Base-by-base conservation (phyloP, 2,113 vertebrate genomes). In the Phaethon lepturus region DNA sequence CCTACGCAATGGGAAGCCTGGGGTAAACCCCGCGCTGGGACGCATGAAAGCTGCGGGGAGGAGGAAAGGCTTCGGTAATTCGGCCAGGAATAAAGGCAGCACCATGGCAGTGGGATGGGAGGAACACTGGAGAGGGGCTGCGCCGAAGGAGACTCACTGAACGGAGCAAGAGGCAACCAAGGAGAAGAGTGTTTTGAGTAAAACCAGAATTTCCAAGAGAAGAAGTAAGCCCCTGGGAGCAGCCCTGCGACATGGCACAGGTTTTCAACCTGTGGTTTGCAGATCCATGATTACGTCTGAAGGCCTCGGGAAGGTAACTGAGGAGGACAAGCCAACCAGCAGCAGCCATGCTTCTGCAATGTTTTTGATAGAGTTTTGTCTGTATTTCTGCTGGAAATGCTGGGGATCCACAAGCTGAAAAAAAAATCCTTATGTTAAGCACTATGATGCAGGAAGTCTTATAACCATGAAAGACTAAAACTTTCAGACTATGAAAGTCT, bases 1-100 rank as follows among this genome's bases (percentile, higher is more conserved):
- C 91, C 87, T 67, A 97, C 94, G 93, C 96, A 95, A 95, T 55
- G 93, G 94, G 96, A 94, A 94, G 94, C 94, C 97, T 86, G 91
- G 88, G 94, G 88, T 91, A 97, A 97, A 94, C 94, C 96, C 92
- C 85, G 62, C 0, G 16, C 92, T 62, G 95, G 94, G 95, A 94
- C 1, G 9, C 81, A 49, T 11, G 84, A 72, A 59, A 69, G 49
- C 91, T 93, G 76, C 3, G 4, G 72, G 76, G 56, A 92, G 79
- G 79, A 84, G 86, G 73, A 67, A 91, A 68, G 47, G 68, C 69
- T 69, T 50, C 31, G 9, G 91, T 53, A 81, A 94, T 60, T 6
- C 0, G 2, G 80, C 82, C 93, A 87, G 55, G 77, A 95, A 90
- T 84, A 93, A 97, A 87, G 77, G 89, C 83, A 76, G 91, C 75